Evolutionary conservation across 2,113 vertebrate species (phyloP), one percentile per base, ranked within the genome.

Genomic region (Phalacrocorax carbo): DNA sequence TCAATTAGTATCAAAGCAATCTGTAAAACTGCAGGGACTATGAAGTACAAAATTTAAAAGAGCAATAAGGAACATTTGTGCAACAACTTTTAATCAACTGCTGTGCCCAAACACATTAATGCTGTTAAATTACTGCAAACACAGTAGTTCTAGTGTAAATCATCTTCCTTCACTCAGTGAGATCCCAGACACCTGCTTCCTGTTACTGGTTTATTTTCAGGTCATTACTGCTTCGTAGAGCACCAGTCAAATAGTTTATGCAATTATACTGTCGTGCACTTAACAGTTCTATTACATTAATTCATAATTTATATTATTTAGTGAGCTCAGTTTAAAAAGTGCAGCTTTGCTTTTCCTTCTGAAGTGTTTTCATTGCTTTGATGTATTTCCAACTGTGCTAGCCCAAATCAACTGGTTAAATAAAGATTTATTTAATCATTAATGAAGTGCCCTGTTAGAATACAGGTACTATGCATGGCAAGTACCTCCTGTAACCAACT

Each of bases 291-390:
- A 97, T 98, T 98, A 97, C 97, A 97, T 94, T 98, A 98, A 98
- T 98, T 98, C 98, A 98, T 98, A 98, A 98, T 98, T 99, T 98
- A 98, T 98, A 98, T 97, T 98, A 96, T 98, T 98, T 98, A 96
- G 93, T 94, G 96, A 98, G 98, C 98, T 97, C 97, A 97, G 98
- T 97, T 98, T 98, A 89, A 96, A 96, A 96, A 97, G 93, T 81
- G 60, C 90, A 96, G 93, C 88, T 96, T 94, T 96, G 91, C 95
- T 97, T 96, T 97, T 97, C 93, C 94, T 98, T 98, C 92, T 97
- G 96, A 97, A 97, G 97, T 97, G 93, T 97, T 98, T 97, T 91
- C 96, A 95, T 88, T 81, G 93, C 94, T 96, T 88, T 89, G 97
- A 98, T 97, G 85, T 76, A 93, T 61, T 97, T 98, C 98, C 98